A percentile compares a stretch with the other conserved stretches of the same genome.
These are phyloP conservation scores for Cephalopholis sonnerati DNA, from an alignment of 2,113 vertebrate species.

Conservation along the genomic window DNA sequence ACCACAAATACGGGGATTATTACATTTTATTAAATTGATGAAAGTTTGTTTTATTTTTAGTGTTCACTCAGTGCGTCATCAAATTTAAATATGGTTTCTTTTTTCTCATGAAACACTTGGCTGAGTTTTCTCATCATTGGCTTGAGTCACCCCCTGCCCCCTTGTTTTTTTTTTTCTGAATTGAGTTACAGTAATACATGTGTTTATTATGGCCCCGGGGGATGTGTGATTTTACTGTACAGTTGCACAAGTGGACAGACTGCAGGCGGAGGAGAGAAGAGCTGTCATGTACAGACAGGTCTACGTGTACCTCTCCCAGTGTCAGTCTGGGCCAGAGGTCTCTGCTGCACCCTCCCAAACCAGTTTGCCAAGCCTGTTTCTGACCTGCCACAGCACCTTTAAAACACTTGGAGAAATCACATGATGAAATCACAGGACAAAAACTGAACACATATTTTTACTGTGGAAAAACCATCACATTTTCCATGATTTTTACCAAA, in stretches of 20 bases:
- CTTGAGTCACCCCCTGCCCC: slow-evolving; percentile 38
- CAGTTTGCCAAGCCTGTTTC: slow-evolving; percentile 44
- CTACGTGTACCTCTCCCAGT: neutral
- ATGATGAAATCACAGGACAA: slow-evolving; percentile 11
- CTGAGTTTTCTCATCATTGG: slow-evolving; percentile 32
- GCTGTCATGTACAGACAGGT: slow-evolving; percentile 19
- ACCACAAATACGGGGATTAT: neutral
- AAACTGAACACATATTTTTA: neutral
- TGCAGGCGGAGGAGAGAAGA: neutral
- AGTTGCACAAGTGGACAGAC: slow-evolving; percentile 27
- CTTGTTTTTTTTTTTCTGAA: neutral
- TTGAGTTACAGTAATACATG: slow-evolving; percentile 51
- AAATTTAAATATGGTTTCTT: slow-evolving; percentile 51
- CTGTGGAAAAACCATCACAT: slow-evolving; percentile 13
- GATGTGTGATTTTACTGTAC: slow-evolving; percentile 28
- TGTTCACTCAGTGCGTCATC: neutral
- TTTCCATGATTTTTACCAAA: slow-evolving; percentile 57
- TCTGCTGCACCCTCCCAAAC: slow-evolving; percentile 54
- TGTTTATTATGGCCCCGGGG: slow-evolving; percentile 3
- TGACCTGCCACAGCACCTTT: slow-evolving; percentile 35
- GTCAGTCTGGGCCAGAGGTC: slow-evolving; percentile 55
- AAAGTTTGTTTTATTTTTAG: neutral
- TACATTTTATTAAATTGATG: neutral
- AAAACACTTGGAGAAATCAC: slow-evolving; percentile 27
- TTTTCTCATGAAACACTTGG: slow-evolving; percentile 22